Conservation (phyloP, 2,113 vertebrate species). For the Telmatochromis sp. region DNA sequence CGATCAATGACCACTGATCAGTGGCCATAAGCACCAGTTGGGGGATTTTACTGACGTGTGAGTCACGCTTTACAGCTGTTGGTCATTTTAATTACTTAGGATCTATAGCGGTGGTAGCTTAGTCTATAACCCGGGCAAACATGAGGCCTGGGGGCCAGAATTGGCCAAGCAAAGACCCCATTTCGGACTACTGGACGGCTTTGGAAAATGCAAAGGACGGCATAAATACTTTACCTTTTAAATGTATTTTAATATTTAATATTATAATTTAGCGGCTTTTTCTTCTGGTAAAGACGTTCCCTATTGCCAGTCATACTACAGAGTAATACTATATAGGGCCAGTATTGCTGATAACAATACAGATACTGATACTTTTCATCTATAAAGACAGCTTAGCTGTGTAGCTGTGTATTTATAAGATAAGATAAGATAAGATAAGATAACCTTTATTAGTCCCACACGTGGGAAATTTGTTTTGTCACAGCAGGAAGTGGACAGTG, state of each 20-base stretch:
- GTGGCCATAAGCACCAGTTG: not conserved
- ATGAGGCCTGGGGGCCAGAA: not conserved
- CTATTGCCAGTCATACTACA: not conserved
- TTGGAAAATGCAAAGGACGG: not conserved
- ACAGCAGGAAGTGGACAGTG: too few relatives aligned
- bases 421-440: too few relatives aligned
- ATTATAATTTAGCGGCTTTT: not conserved
- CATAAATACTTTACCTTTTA: not conserved
- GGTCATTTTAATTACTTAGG: not conserved
- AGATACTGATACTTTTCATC: not conserved
- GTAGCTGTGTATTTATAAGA: not conserved
- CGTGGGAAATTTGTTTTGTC: too few relatives aligned
- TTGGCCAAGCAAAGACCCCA: not conserved
- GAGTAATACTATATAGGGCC: not conserved
- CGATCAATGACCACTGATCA: not conserved
- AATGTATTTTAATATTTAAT: not conserved
- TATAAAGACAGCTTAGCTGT: not conserved
- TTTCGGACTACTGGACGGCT: not conserved
- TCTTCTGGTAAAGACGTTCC: not conserved
- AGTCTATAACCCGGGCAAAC: not conserved
- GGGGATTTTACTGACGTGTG: not conserved
- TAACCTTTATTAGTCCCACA: too few relatives aligned
- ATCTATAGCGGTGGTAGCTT: not conserved
- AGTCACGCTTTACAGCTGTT: not conserved
- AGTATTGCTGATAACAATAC: not conserved